Evolutionary conservation across 1,140 invertebrate species (phyloP), one percentile per base, ranked within the genome.

Genomic region (Gonioctena quinquepunctata): DNA sequence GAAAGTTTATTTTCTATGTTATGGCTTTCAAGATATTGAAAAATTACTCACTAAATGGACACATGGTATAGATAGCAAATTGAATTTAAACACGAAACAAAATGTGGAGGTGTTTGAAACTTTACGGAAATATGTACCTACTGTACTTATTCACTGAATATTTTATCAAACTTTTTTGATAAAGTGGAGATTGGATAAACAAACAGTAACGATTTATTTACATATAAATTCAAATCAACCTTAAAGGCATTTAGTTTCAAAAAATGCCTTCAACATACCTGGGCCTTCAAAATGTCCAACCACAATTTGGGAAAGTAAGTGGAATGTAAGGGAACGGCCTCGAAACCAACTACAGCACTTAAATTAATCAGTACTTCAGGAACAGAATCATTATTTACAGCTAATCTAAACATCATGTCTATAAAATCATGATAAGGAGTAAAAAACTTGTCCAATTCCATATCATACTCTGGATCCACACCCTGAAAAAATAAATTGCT

Each of bases 341-440:
- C 94, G 76, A 93, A 91, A 61, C 94, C 94, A 48, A 95, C 89
- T 88, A 95, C 92, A 22, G 93, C 93, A 80, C 92, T 93, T 54
- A 96, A 82, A 76, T 90, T 91, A 67, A 96, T 90, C 50, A 96
- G 84, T 52, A 91, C 88, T 76, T 94, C 91, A 18, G 89, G 91
- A 83, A 95, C 88, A 73, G 90, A 91, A 71, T 93, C 91, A 70
- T 93, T 89, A 79, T 91, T 92, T 52, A 96, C 91, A 42, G 95
- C 95, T 69, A 97, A 88, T 16, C 95, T 88, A 83, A 94, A 94
- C 86, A 97, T 91, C 18, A 94, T 90, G 81, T 97, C 95, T 73
- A 95, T 89, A 50, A 95, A 89, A 59, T 90, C 89, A 79, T 96
- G 93, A 83, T 96, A 96, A 0, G 93, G 93, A 49, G 88, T 82